Conservation (phyloP, 1,140 invertebrate genomes). For the Hirudo medicinalis region DNA sequence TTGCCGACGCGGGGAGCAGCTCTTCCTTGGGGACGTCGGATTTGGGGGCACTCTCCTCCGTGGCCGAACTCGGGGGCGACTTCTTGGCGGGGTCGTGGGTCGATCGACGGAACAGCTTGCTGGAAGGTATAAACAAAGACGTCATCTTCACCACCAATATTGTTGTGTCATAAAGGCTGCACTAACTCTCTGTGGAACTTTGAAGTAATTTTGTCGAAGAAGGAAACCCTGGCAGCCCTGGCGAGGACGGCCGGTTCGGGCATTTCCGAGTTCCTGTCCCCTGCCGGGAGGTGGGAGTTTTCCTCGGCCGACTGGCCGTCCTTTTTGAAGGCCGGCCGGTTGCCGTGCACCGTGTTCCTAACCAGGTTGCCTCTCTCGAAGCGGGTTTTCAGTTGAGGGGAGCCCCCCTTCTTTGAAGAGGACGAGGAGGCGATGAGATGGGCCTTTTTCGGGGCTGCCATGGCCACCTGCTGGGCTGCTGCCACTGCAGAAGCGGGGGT, state of each 20-base stretch:
- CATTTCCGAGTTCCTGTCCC: conserved; percentile 36
- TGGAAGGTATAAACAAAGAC: background rate
- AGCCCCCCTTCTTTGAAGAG: background rate
- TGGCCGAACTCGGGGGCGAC: too few species aligned
- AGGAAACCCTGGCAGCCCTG: conserved; percentile 61
- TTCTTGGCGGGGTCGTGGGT: too few species aligned
- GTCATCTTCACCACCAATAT: background rate
- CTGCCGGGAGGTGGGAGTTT: conserved; percentile 34
- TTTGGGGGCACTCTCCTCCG: too few species aligned
- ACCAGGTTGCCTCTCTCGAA: conserved; percentile 82
- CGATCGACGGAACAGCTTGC: too few species aligned
- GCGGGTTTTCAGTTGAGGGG: conserved; percentile 37
- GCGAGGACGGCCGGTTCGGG: conserved; percentile 53
- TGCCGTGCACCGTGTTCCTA: conserved; percentile 90
- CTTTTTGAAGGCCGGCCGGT: conserved; percentile 40
- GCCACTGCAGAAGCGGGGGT: too few species aligned
- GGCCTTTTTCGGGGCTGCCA: too few species aligned
- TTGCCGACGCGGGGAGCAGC: conserved; percentile 65
- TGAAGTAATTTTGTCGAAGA: conserved; percentile 93
- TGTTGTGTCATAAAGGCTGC: background rate
- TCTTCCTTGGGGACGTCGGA: background rate
- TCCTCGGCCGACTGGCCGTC: conserved; percentile 34
- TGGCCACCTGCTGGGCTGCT: too few species aligned
- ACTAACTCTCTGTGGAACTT: conserved; percentile 85
- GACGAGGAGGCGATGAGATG: background rate